Percentiles rank a stretch among this genome's conserved stretches.
phyloP scores from a whole-genome alignment of 2,113 vertebrate genomes.

The Oryzias melastigma region DNA sequence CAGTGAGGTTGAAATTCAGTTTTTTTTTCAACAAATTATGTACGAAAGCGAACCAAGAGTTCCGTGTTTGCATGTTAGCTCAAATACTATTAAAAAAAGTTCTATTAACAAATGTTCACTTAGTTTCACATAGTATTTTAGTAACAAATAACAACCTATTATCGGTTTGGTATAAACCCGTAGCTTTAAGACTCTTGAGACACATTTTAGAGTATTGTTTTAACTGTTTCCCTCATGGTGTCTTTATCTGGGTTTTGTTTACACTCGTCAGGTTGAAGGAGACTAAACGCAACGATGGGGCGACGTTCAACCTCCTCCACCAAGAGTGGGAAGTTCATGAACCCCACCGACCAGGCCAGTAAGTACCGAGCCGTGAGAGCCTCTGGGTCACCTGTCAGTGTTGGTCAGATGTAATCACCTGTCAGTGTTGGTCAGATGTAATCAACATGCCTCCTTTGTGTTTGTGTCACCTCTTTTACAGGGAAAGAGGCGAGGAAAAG shows the following conservation, averaged over 20 bases:
- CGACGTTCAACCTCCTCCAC: constrained; percentile 98
- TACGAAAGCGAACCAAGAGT: no score
- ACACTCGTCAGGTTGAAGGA: constrained; percentile 45
- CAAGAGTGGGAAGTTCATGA: constrained; percentile 99
- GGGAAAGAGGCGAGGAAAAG: constrained; percentile 98
- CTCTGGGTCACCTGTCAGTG: neutral
- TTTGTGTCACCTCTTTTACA: constrained; percentile 45
- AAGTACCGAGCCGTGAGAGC: constrained; percentile 68
- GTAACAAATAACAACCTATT: neutral
- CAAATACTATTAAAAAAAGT: no score
- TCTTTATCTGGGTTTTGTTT: no score
- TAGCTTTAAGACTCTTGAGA: neutral
- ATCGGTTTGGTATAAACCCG: neutral
- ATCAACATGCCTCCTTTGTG: neutral
- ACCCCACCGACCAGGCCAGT: constrained; percentile 98
- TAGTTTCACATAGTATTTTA: neutral
- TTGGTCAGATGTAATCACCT: neutral
- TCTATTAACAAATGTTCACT: no score
- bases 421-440: neutral
- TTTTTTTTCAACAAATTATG: neutral
- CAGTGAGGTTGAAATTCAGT: neutral
- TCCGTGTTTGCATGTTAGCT: no score
- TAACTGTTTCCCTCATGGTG: neutral
- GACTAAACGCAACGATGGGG: constrained; percentile 83
- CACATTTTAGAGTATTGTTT: neutral